These are phyloP conservation scores for Salvelinus sp. DNA, from an alignment of 2,113 vertebrate genomes.

Conservation along the genomic window DNA sequence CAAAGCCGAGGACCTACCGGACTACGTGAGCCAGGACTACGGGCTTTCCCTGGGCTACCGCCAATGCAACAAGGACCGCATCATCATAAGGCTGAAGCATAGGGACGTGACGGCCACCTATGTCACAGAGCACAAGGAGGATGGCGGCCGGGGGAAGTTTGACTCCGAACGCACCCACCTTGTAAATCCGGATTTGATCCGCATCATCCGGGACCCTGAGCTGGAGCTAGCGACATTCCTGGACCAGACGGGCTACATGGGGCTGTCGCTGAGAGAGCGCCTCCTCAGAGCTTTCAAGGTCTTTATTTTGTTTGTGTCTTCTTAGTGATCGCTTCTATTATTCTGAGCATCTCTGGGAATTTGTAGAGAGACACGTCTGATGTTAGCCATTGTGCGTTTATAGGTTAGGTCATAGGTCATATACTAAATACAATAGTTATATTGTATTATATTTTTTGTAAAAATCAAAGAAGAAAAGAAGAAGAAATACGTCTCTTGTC, in stretches of 20 bases:
- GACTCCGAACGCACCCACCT: constrained; percentile 33
- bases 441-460: background rate
- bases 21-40: constrained; percentile 45
- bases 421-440: background rate
- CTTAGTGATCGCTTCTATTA: background rate
- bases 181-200: constrained; percentile 41
- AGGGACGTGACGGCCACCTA: constrained; percentile 5
- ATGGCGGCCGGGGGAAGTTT: constrained; percentile 15
- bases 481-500: no score
- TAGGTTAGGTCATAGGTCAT: no score
- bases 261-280: background rate
- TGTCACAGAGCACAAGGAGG: constrained; percentile 39
- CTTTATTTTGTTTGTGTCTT: background rate
- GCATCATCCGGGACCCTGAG: constrained; percentile 30
- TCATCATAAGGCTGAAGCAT: constrained; percentile 37
- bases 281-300: background rate
- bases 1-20: constrained; percentile 32
- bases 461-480: no score
- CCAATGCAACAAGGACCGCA: constrained; percentile 40
- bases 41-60: background rate
- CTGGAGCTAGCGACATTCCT: constrained; percentile 41
- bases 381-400: background rate
- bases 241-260: constrained; percentile 19
- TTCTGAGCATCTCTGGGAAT: background rate
- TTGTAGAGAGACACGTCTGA: background rate